A percentile compares a stretch with the other conserved stretches of the same genome.
Conservation (phyloP, 2,797 vertebrate species). For the Anguilla megastoma region DNA sequence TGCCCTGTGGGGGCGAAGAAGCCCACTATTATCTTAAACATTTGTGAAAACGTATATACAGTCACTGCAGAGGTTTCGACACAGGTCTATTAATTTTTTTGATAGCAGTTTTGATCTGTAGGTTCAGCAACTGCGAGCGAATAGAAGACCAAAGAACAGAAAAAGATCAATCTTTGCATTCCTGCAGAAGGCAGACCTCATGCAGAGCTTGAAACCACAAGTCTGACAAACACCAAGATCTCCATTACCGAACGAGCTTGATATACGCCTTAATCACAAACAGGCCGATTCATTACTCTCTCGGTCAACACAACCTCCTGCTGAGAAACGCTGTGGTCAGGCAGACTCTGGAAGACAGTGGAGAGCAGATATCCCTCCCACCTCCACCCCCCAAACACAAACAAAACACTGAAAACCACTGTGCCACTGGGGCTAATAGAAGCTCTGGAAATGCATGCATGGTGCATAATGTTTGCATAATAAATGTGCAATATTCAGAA, state of each 20-base stretch:
- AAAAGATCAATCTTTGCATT: not conserved
- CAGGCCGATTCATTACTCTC: constrained; percentile 7
- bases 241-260: constrained; percentile 10
- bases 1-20: not conserved
- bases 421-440: not conserved
- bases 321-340: constrained; percentile 22
- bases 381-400: not conserved
- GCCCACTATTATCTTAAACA: not conserved
- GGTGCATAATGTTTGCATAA: constrained; percentile 9
- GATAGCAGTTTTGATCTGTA: constrained; percentile 16
- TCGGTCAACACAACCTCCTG: constrained; percentile 28
- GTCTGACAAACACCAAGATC: constrained; percentile 5
- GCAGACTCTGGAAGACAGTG: not conserved
- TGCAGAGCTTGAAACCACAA: not conserved
- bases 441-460: not conserved
- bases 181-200: constrained; percentile 22
- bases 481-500: not conserved
- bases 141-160: not conserved
- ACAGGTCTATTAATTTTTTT: not conserved
- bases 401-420: not conserved
- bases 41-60: not conserved
- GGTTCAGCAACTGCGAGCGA: constrained; percentile 13
- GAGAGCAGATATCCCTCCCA: not conserved
- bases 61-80: not conserved
- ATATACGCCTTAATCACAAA: constrained; percentile 30